Base-by-base conservation (phyloP, 2,888 invertebrate species). In the Cephus spinipes region DNA sequence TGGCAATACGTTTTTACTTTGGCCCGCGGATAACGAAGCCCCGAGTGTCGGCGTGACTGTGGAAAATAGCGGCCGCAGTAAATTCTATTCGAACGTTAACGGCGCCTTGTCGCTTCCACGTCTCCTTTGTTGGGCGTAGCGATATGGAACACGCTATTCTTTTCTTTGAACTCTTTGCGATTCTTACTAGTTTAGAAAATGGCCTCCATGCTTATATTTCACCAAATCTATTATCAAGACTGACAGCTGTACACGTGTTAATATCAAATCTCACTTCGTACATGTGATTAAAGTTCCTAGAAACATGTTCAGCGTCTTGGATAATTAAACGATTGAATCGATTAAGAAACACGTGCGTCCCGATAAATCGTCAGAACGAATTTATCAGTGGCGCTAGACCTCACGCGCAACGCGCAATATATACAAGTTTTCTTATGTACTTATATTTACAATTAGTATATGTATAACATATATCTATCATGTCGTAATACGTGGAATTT, bases 301-400 rank as follows among this genome's bases (percentile, higher is more conserved):
- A 55, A 23, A 55, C 23, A 23, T 23, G 9, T 55, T 23, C 55
- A 23, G 55, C 23, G 23, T 55, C 55, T 55, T 23, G 55, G 23
- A 55, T 55, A 83, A 86, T 86, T 86, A 86, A 84, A 83, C 81
- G 84, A 83, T 84, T 81, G 79, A 78, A 82, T 76, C 81, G 85
- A 83, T 86, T 86, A 86, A 83, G 79, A 32, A 71, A 71, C 31
- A 33, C 71, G 31, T 33, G 71, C 71, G 71, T 71, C 31, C 31
- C 12, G 77, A 23, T 55, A 55, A 23, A 23, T 79, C 75, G 78
- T 71, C 36, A 81, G 77, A 85, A 85, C 81, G 85, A 85, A 87
- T 85, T 86, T 86, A 87, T 86, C 81, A 81, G 81, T 86, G 86
- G 85, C 86, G 87, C 85, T 86, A 82, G 83, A 23, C 23, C 2